Percentiles rank a stretch among this genome's conserved stretches.
These are phyloP conservation scores for Apotomis capreana DNA, from an alignment of 2,888 invertebrate species.

Conservation along the genomic window DNA sequence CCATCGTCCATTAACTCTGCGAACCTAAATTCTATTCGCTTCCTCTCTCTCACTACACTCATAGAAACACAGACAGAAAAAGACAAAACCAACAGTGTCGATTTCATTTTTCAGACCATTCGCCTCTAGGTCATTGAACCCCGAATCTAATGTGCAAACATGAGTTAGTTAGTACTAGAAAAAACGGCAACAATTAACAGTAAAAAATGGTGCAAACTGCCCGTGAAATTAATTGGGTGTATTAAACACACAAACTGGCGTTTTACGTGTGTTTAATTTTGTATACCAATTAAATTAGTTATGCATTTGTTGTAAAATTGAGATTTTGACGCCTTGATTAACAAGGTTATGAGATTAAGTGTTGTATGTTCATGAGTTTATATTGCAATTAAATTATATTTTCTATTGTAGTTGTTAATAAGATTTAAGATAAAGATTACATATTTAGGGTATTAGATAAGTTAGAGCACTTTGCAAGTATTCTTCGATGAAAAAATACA, in stretches of 20 bases:
- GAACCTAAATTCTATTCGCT: not conserved
- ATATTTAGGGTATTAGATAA: too few relatives aligned
- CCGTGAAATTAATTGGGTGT: slow-evolving; percentile 36
- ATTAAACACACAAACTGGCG: slow-evolving; percentile 28
- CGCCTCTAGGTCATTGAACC: slow-evolving; percentile 24
- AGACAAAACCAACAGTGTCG: slow-evolving; percentile 10
- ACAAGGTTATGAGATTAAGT: not conserved
- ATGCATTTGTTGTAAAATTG: slow-evolving; percentile 13
- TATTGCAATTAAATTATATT: too few relatives aligned
- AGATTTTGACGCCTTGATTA: slow-evolving; percentile 27
- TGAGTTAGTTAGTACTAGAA: slow-evolving; percentile 24
- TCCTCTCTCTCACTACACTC: slow-evolving; percentile 15
- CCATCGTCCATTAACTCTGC: not conserved
- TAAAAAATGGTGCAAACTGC: slow-evolving; percentile 17
- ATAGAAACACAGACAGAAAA: not conserved
- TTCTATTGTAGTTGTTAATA: too few relatives aligned
- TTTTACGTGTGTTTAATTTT: slow-evolving; percentile 30
- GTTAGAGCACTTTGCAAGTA: too few relatives aligned
- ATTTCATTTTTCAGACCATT: slow-evolving; percentile 23
- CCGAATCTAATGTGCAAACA: slow-evolving; percentile 10
- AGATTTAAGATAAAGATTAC: too few relatives aligned
- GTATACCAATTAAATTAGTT: slow-evolving; percentile 30
- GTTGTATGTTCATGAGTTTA: slow-evolving; percentile 3
- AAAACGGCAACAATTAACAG: slow-evolving; percentile 19
- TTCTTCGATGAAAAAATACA: too few relatives aligned